Percentiles rank a stretch among this genome's conserved stretches.
Conservation (phyloP, 2,113 vertebrate genomes). For the Saguinus imperator region DNA sequence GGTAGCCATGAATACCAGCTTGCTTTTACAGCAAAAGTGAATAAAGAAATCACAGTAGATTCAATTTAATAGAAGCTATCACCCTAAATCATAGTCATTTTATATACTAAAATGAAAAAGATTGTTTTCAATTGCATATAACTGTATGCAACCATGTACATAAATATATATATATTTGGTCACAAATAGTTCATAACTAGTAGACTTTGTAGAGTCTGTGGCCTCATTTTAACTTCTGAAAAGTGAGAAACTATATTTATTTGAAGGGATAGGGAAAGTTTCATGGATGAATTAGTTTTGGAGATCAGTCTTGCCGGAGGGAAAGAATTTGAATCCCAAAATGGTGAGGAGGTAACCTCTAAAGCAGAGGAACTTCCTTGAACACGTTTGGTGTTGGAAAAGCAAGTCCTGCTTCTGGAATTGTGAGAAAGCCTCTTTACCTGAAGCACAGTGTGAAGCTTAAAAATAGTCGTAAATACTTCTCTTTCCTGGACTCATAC, state of each 20-base stretch:
- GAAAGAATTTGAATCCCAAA: not conserved
- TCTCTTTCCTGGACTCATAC: not conserved
- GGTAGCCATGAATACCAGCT: not conserved
- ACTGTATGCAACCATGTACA: not conserved
- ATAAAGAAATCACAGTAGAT: conserved; percentile 54
- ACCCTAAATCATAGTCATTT: conserved; percentile 67
- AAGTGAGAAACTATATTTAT: conserved; percentile 16
- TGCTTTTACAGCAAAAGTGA: conserved; percentile 42
- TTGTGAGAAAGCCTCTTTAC: not conserved
- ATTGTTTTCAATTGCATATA: conserved; percentile 53
- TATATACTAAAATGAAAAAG: conserved; percentile 50
- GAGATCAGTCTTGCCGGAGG: not conserved
- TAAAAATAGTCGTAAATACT: not conserved
- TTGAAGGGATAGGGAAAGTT: not conserved
- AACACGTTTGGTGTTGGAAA: not conserved
- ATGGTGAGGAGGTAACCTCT: not conserved
- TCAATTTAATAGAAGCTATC: conserved; percentile 59
- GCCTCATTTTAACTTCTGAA: conserved; percentile 13
- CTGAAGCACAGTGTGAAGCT: not conserved
- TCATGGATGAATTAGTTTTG: not conserved
- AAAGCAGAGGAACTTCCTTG: not conserved
- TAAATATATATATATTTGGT: not conserved
- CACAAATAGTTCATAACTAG: conserved; percentile 42
- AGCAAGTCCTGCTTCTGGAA: not conserved
- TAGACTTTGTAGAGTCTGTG: not conserved